Evolutionary conservation across 2,888 invertebrate genomes (phyloP), one percentile per base, ranked within the genome.

Genomic region (Rhagonycha lutea): DNA sequence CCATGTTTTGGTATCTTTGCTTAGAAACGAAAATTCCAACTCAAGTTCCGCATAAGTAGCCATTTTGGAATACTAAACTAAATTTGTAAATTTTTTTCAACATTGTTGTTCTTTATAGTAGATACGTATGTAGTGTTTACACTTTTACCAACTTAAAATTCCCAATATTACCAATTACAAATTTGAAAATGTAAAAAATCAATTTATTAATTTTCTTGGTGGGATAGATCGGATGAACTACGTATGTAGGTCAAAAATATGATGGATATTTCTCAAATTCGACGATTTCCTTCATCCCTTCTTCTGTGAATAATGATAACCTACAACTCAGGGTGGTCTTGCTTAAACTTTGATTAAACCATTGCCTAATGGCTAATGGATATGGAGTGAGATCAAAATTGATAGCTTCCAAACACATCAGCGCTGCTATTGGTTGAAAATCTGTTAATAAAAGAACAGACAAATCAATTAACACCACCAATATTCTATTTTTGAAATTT

Each of bases 211-310:
- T 78, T 88, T 92, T 92, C 73, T 92, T 89, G 26, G 91, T 88
- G 1, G 94, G 94, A 87, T 95, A 94, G 79, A 94, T 91, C 4
- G 95, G 94, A 86, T 95, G 94, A 70, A 91, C 89, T n/a, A n/a
- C n/a, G n/a, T 87, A 95, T 89, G 78, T 91, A 89, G 8, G 92
- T 91, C 29, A n/a, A n/a, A 94, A 84, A 86, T 95, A 93, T 2
- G 95, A 95, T 1, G 93, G 94, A 88, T 94, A 94, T 68, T 91
- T 91, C 62, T 91, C 92, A 80, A 94, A 94, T 68, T 90, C 88
- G 68, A 87, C 89, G 70, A 95, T 90, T 85, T 94, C 92, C 77
- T 91, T 90, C 92, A 95, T 91, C 23, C 93, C 94, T 12, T 85
- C 89, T 75, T 90, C 92, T 0, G 91, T n/a, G n/a, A n/a, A n/a